A percentile compares a stretch with the other conserved stretches of the same genome.
Conservation (phyloP, 2,797 vertebrate genomes). For the Helostoma temminkii region DNA sequence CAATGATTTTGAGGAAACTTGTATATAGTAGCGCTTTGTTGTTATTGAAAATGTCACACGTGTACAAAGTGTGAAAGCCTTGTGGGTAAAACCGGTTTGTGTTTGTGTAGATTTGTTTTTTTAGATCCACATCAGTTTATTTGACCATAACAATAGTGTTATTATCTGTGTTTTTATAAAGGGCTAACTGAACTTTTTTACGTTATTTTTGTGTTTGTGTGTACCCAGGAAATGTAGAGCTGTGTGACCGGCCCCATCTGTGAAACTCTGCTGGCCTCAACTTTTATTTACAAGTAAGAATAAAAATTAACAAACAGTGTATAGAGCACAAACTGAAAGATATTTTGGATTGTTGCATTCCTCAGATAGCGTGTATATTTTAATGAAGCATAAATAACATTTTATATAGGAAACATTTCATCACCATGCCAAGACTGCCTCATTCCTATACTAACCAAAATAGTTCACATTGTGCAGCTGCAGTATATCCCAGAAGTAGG, state of each 20-base stretch:
- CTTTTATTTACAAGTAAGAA: conserved; percentile 47
- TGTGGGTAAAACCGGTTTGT: background rate
- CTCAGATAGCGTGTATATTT: too few relatives aligned
- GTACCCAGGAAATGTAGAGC: conserved; percentile 17
- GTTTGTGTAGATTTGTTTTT: background rate
- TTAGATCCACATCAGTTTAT: background rate
- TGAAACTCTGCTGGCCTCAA: background rate
- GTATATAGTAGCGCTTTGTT: background rate
- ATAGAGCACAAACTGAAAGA: background rate
- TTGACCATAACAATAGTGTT: background rate
- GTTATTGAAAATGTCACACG: background rate
- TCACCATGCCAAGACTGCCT: too few relatives aligned
- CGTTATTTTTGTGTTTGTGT: conserved; percentile 31
- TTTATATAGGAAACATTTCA: background rate
- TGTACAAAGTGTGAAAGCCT: conserved; percentile 7
- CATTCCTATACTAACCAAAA: conserved; percentile 21
- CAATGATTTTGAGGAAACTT: conserved; percentile 14
- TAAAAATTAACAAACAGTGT: background rate
- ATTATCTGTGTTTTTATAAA: background rate
- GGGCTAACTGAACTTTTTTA: background rate
- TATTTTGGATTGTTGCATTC: background rate
- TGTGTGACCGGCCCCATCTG: conserved; percentile 15
- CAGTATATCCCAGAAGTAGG: too few relatives aligned
- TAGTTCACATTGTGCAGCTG: background rate
- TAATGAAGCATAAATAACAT: background rate